Evolutionary conservation across 1,140 invertebrate species (phyloP).

Genomic region (Danaus melanippus): DNA sequence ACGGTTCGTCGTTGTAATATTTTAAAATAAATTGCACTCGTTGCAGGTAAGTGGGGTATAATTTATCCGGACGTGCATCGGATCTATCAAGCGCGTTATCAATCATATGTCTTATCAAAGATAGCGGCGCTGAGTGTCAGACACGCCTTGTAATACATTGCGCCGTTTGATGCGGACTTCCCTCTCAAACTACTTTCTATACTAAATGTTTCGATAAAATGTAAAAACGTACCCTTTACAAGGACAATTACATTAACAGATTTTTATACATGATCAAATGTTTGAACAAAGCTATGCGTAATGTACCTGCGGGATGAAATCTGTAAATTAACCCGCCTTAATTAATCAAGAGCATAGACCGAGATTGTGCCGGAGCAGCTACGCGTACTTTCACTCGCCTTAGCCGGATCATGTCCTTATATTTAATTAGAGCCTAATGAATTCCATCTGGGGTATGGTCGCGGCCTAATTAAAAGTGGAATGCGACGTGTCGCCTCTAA

Average conservation of each 20-base stretch:
- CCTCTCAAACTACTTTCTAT: too few relatives aligned
- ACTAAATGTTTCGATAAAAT: too few relatives aligned
- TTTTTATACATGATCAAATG: constrained; percentile 1
- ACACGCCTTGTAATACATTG: too few relatives aligned
- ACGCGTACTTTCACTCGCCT: constrained; percentile 44
- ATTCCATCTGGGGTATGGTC: constrained; percentile 46
- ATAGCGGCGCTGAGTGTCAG: too few relatives aligned
- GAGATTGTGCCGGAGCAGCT: constrained; percentile 34
- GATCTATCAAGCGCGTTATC: constrained; percentile 10
- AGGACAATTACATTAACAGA: constrained; percentile 2
- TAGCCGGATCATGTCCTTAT: constrained; percentile 53
- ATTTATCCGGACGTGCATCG: constrained; percentile 10
- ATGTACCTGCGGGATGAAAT: too few relatives aligned
- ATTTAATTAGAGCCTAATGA: constrained; percentile 59
- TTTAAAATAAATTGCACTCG: too few relatives aligned
- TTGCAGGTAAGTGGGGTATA: constrained; percentile 6
- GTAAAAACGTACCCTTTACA: neutral
- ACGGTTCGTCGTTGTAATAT: too few relatives aligned
- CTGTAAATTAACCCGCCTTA: constrained; percentile 36
- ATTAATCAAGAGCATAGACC: constrained; percentile 41
- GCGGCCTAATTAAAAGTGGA: constrained; percentile 45
- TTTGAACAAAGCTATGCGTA: too few relatives aligned
- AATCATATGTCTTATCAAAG: constrained; percentile 9
- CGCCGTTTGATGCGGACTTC: too few relatives aligned
- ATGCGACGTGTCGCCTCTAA: constrained; percentile 21